Conservation (phyloP, 2,888 invertebrate species). For the Cheilosia variabilis region DNA sequence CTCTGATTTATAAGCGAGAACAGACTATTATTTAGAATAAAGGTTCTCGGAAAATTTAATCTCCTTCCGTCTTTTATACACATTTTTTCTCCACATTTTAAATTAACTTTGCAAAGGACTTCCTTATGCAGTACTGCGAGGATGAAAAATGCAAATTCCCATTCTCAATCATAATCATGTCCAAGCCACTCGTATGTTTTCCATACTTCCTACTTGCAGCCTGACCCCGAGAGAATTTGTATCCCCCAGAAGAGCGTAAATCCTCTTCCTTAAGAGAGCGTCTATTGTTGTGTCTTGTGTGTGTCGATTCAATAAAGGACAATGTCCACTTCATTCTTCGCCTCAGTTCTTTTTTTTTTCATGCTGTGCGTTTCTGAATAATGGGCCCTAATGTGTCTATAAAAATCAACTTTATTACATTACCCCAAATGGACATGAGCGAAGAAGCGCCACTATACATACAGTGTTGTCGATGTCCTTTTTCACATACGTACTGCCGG, state of each 20-base stretch:
- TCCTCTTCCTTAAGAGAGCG: constrained; percentile 47
- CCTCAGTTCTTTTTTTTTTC: background rate
- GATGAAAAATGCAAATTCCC: constrained; percentile 53
- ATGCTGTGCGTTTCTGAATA: constrained; percentile 48
- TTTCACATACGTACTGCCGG: constrained; percentile 51
- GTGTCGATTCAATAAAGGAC: constrained; percentile 73
- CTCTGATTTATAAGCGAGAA: constrained; percentile 51
- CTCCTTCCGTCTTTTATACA: constrained; percentile 37
- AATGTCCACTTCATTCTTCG: constrained; percentile 37
- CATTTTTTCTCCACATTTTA: constrained; percentile 26
- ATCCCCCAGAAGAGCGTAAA: constrained; percentile 29
- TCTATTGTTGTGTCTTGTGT: constrained; percentile 72
- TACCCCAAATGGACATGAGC: constrained; percentile 63
- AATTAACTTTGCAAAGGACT: constrained; percentile 57
- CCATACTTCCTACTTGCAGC: background rate
- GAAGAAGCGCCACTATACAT: background rate
- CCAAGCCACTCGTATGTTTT: constrained; percentile 20
- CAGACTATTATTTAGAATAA: constrained; percentile 53
- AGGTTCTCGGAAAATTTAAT: constrained; percentile 54
- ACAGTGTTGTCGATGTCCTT: constrained; percentile 53
- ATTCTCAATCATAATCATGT: constrained; percentile 67
- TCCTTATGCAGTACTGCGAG: constrained; percentile 9
- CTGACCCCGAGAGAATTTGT: constrained; percentile 15
- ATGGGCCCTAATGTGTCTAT: constrained; percentile 71
- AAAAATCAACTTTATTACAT: constrained; percentile 74